Conservation (phyloP, 2,888 invertebrate genomes). For the Hirtodrosophila duncani region DNA sequence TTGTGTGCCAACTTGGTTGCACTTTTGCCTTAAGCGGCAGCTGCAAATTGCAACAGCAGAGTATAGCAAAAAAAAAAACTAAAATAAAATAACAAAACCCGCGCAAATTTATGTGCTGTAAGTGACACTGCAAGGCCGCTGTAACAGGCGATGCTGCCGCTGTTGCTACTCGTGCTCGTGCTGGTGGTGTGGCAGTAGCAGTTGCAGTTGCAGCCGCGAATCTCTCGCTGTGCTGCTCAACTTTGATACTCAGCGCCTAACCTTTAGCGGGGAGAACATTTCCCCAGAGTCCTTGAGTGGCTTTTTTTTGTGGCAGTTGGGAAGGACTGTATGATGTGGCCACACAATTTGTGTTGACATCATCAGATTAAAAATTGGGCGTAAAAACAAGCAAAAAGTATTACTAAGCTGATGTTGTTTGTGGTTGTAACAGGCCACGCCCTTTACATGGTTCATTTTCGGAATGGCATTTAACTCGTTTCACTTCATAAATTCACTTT, state of each 20-base stretch:
- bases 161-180: background rate
- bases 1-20: background rate
- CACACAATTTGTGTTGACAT: slow-evolving; percentile 72
- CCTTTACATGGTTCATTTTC: slow-evolving; percentile 27
- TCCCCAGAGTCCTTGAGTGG: slow-evolving; percentile 66
- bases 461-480: slow-evolving; percentile 73
- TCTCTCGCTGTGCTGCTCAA: slow-evolving; percentile 33
- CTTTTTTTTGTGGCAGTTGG: slow-evolving; percentile 7
- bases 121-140: slow-evolving; percentile 66
- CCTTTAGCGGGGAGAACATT: slow-evolving; percentile 65
- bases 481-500: slow-evolving; percentile 73
- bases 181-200: slow-evolving; percentile 17
- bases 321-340: slow-evolving; percentile 8
- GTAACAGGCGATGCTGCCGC: slow-evolving; percentile 6
- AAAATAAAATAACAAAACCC: slow-evolving; percentile 40
- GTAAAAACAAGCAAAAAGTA: slow-evolving; percentile 57
- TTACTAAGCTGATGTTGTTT: slow-evolving; percentile 46
- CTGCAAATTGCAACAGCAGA: slow-evolving; percentile 63
- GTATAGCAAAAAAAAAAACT: slow-evolving; percentile 17
- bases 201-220: slow-evolving; percentile 7
- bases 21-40: slow-evolving; percentile 44
- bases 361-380: slow-evolving; percentile 72
- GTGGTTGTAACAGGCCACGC: slow-evolving; percentile 15
- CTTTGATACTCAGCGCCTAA: slow-evolving; percentile 61
- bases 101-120: slow-evolving; percentile 58